Conservation (phyloP, 2,888 invertebrate genomes). For the Lamproptera curius region DNA sequence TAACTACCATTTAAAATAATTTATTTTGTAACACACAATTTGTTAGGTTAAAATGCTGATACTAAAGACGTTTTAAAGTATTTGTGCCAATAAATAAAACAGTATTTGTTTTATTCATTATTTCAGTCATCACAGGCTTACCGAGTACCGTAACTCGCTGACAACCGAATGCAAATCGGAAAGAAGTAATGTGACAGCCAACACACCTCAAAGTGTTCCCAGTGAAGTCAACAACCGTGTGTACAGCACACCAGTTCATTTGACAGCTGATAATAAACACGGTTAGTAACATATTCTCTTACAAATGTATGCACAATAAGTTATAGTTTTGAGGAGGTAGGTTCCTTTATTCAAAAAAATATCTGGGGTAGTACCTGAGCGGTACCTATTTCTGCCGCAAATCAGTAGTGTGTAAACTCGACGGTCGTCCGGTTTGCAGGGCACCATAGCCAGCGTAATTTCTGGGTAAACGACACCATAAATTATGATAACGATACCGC, state of each 20-base stretch:
- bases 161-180: conserved; percentile 68
- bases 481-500: too few species aligned
- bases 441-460: too few species aligned
- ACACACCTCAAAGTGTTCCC: conserved; percentile 56
- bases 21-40: too few species aligned
- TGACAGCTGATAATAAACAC: conserved; percentile 64
- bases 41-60: not conserved
- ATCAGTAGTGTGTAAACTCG: too few species aligned
- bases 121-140: conserved; percentile 55
- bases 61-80: not conserved
- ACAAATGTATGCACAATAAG: too few species aligned
- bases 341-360: too few species aligned
- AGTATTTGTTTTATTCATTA: not conserved
- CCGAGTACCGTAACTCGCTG: conserved; percentile 64
- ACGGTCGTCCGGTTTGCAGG: too few species aligned
- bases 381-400: too few species aligned
- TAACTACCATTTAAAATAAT: not conserved
- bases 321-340: too few species aligned
- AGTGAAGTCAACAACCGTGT: conserved; percentile 59
- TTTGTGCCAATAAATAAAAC: not conserved
- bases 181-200: conserved; percentile 55
- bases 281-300: too few species aligned
- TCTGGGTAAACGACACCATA: too few species aligned
- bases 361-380: too few species aligned
- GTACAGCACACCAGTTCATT: conserved; percentile 68